Evolutionary conservation across 2,113 vertebrate species (phyloP), one percentile per base, ranked within the genome.

Genomic region (Siphamia tubifer): DNA sequence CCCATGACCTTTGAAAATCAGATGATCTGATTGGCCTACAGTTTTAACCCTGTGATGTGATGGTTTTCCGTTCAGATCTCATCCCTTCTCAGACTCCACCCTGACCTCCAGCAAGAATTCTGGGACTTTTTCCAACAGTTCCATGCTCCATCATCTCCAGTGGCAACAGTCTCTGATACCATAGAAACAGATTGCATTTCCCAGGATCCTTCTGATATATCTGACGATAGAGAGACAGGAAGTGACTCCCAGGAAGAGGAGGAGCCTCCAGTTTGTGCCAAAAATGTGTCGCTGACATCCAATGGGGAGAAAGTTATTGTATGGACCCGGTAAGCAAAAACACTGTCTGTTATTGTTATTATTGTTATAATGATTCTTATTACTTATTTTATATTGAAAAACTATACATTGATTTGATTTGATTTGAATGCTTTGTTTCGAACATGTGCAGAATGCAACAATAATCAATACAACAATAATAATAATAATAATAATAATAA

Each of bases 251-350:
- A 74, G 16, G 44, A 64, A 4, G 74, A 91, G 67, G 91, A 91
- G 0, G 91, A 94, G 71, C 23, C 82, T 0, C 85, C 91, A 0
- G 91, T 96, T 4, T 92, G 93, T 31, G 95, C 95, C 5, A 95
- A 94, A 84, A 98, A 96, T 88, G 93, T 93, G 83, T 93, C 92
- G 4, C 86, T 94, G 90, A 94, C 91, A 53, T 92, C 94, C 0
- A 94, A 85, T 0, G 95, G 95, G 16, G 93, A 96, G 62, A 95
- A 92, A 69, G 94, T 96, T 0, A 87, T 96, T 0, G 74, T 94
- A n/a, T 99, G 97, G 97, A 98, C 96, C 3, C 94, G 97, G 96
- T 97, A 5, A 81, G 55, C 30, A 24, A 16, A 10, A 11, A 52
- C 12, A 21, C 6, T 6, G 10, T 30, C 28, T 2, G 10, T 2